Conservation (phyloP, 2,797 vertebrate genomes). For the Graptemys geographica region DNA sequence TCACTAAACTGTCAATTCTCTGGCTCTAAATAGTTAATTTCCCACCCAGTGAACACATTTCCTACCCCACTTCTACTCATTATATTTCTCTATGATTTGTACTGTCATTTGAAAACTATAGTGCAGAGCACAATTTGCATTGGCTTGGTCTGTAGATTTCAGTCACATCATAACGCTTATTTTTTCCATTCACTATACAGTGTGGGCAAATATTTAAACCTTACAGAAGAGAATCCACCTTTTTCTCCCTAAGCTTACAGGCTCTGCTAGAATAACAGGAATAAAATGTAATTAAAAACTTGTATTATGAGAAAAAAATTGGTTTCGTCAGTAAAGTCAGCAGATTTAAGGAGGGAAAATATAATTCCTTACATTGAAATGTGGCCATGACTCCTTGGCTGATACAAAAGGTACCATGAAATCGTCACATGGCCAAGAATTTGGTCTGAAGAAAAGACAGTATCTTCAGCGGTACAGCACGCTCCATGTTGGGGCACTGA, state of each 20-base stretch:
- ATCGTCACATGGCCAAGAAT: background rate
- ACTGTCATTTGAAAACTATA: rapidly evolving
- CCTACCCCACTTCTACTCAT: background rate
- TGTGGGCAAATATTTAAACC: background rate
- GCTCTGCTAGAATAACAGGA: rapidly evolving
- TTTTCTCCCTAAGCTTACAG: rapidly evolving
- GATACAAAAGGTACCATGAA: background rate
- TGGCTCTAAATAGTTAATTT: background rate
- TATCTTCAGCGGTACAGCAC: background rate
- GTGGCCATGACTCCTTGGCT: background rate
- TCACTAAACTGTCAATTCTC: background rate
- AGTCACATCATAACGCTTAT: rapidly evolving
- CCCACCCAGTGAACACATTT: background rate
- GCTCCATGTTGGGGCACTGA: background rate
- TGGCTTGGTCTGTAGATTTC: rapidly evolving
- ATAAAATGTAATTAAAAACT: rapidly evolving
- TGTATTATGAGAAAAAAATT: background rate
- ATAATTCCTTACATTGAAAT: background rate
- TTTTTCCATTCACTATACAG: background rate
- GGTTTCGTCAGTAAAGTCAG: background rate
- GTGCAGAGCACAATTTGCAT: rapidly evolving
- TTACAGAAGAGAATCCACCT: background rate
- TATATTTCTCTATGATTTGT: rapidly evolving
- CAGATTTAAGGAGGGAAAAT: background rate
- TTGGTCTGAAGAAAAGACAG: background rate